Evolutionary conservation across 2,888 invertebrate genomes (phyloP).

Genomic region (Acrobasis repandana): DNA sequence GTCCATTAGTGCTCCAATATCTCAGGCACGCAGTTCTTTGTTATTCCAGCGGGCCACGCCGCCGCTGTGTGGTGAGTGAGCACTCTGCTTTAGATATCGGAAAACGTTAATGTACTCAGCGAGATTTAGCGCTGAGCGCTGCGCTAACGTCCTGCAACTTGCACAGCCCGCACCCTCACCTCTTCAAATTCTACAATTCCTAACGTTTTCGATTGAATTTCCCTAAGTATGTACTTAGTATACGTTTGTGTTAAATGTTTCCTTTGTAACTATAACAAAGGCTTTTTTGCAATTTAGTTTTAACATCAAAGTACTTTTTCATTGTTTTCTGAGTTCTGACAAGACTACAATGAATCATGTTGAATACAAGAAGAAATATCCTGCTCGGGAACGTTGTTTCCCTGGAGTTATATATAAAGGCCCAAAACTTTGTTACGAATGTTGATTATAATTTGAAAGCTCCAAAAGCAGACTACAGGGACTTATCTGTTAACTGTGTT

Average conservation of each 20-base stretch:
- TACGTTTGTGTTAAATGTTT: not conserved
- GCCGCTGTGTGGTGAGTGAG: constrained; percentile 42
- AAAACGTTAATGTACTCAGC: constrained; percentile 76
- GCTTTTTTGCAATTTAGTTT: no score
- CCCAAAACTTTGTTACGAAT: not conserved
- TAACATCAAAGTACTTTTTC: no score
- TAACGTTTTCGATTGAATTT: constrained; percentile 30
- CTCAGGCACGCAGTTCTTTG: constrained; percentile 76
- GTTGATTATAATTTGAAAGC: constrained; percentile 33
- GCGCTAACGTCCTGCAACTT: constrained; percentile 43
- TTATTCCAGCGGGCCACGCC: constrained; percentile 68
- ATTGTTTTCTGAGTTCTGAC: not conserved
- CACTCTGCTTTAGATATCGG: constrained; percentile 76
- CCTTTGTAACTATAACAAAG: not conserved
- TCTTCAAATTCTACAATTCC: constrained; percentile 35
- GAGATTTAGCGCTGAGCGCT: constrained; percentile 66
- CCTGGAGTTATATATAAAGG: not conserved
- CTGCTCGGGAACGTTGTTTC: not conserved
- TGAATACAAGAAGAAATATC: not conserved
- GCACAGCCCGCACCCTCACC: constrained; percentile 36
- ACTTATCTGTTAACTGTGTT: not conserved
- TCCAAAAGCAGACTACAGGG: not conserved
- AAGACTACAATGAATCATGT: not conserved
- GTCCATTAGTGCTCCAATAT: constrained; percentile 75
- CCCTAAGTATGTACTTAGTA: not conserved